Evolutionary conservation across 2,888 invertebrate genomes (phyloP), one percentile per base, ranked within the genome.

Genomic region (Ferrisia virgata): DNA sequence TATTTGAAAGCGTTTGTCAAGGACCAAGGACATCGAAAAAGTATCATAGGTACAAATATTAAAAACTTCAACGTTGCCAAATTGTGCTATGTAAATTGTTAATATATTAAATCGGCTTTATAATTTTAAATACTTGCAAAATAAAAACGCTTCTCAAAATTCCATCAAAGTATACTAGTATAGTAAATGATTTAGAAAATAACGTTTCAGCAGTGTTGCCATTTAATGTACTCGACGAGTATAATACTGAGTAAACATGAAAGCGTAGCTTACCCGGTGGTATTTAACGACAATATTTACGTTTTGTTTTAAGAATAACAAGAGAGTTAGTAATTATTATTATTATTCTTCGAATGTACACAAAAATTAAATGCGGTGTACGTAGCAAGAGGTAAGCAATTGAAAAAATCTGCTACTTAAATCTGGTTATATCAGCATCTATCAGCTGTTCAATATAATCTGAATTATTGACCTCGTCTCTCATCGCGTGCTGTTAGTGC

Each of bases 391-490:
- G 36, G 72, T 76, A 36, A 33, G 53, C 53, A 18, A 25, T 69
- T 69, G 28, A 1, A 76, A 36, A 76, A 76, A 76, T 76, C 72
- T 76, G 36, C 33, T 36, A 76, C 72, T 76, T 36, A 76, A 76
- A 76, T 76, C 72, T 76, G 72, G 72, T 36, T 76, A 76, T 76
- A 76, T 76, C 72, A 76, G 72, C 72, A 76, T 76, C 72, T 76
- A 76, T 76, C 72, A 76, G 72, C 72, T 76, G 72, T 76, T 76
- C 72, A 76, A 76, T 76, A 76, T 76, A 76, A 76, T 76, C 72
- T 76, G 72, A 76, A 76, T 76, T 76, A 76, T 76, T 76, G 72
- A 76, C 72, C 72, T 76, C 72, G 18, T 76, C 72, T 36, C 36
- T 76, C 72, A 76, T 76, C 72, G 72, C 72, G 72, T 76, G 72